Evolutionary conservation across 2,888 invertebrate species (phyloP), one percentile per base, ranked within the genome.

Genomic region (Drosophila aldrichi): DNA sequence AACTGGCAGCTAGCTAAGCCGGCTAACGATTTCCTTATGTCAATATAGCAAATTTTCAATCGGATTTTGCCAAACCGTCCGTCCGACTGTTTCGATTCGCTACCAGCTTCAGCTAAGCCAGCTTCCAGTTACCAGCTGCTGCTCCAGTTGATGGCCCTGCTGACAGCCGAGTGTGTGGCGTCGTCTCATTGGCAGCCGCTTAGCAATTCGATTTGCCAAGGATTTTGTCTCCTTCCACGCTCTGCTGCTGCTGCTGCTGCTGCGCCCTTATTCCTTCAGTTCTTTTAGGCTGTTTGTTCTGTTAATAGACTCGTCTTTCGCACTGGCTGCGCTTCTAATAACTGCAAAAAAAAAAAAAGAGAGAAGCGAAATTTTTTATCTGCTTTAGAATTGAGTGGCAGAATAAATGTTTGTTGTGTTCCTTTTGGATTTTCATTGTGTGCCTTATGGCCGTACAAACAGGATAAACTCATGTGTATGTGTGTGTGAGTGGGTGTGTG

Each of bases 11-110:
- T 44, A 52, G 74, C 70, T 90, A 81, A 89, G 80, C 89, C 81
- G 86, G 89, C 86, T 90, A 86, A 89, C 90, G 86, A 82, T 89
- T 89, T 86, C 75, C 89, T 79, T 89, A 72, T 88, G 90, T 89
- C 89, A 89, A 89, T 86, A 88, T 70, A 67, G 74, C 78, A 77
- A 83, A 88, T 82, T 87, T 81, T 55, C 81, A 89, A 87, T 84
- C 89, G 84, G 89, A 84, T 87, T 88, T 86, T n/a, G 46, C 22
- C 41, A 32, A 22, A 62, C 65, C 67, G 54, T 65, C 65, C 67
- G 54, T 65, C 77, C 71, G 81, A 82, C 86, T 74, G 80, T 68
- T 78, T 74, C 86, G 56, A 60, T 72, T 74, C 32, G 51, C 52
- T 36, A 60, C 49, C 40, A 52, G 44, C 40, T 29, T 14, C 40